Base-by-base conservation (phyloP, 2,797 vertebrate genomes). In the Protosalanx chinensis region DNA sequence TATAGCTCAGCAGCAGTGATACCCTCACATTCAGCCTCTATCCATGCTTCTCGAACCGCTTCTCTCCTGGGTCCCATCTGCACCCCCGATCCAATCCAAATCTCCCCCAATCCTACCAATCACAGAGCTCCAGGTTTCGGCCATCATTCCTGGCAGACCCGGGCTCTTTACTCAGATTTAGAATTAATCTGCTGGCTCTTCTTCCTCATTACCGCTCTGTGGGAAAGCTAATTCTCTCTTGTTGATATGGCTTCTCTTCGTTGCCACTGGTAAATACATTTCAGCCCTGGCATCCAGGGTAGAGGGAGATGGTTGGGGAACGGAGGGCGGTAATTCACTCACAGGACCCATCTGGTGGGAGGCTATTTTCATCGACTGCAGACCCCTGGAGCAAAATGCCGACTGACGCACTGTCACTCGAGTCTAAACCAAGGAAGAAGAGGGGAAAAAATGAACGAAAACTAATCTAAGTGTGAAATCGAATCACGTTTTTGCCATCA, bases 1-100 rank as follows among this genome's bases (percentile, higher is more conserved):
- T 71, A 59, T 75, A 41, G 69, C 78, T 72, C 76, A 86, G 82
- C 70, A 41, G 74, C 76, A 81, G 8, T n/a, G 30, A 37, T n/a
- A 64, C 33, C n/a, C 2, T 63, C 68, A 29, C 73, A 78, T 76
- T 76, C 68, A 59, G 76, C 75, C 65, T 69, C 65, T 8, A 68
- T 75, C 74, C 33, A n/a, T 30, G 3, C 72, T 65, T 53, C 76
- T 79, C 76, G 78, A 80, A 70, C 66, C 69, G 1, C 68, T 74
- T 80, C 71, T 77, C 76, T 78, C 81, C 82, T 79, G 73, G 74
- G 76, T 75, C 79, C 83, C 82, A 85, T 89, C 88, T 87, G 86
- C 74, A 83, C 71, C 69, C 61, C 77, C 79, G 68, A 79, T 82
- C 76, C 58, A 75, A 68, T 83, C 81, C 84, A 86, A 82, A 78